Conservation (phyloP, 2,888 invertebrate genomes). For the Halictus ligatus region DNA sequence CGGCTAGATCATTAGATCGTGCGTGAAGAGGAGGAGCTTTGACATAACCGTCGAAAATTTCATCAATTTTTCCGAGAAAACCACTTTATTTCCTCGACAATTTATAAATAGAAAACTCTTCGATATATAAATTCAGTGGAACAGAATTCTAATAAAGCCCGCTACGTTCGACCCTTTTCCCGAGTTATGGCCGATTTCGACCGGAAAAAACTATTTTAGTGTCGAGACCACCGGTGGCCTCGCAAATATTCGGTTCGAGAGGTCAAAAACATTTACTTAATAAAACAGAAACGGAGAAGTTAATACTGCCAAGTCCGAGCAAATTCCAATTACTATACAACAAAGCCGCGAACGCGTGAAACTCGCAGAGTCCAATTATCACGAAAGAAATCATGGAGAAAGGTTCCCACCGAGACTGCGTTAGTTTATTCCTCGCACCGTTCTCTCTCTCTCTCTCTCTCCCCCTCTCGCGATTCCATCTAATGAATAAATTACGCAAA, state of each 20-base stretch:
- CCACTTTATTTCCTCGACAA: too few relatives aligned
- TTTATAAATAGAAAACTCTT: too few relatives aligned
- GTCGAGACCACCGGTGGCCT: not conserved
- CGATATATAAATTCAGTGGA: not conserved
- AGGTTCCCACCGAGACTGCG: not conserved
- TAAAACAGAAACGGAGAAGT: not conserved
- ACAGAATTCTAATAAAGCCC: not conserved
- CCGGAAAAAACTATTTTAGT: not conserved
- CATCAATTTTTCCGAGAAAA: not conserved
- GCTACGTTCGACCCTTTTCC: not conserved
- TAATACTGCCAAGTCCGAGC: not conserved
- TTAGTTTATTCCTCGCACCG: not conserved
- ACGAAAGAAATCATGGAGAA: slow-evolving; percentile 1
- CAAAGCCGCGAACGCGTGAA: not conserved
- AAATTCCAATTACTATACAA: not conserved
- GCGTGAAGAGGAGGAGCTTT: not conserved
- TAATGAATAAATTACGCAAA: slow-evolving; percentile 10
- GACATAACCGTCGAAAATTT: not conserved
- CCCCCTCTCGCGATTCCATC: slow-evolving; percentile 2
- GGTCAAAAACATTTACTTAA: not conserved
- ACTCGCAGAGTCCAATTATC: not conserved
- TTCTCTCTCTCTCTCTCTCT: too few relatives aligned
- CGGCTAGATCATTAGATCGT: slow-evolving; percentile 38
- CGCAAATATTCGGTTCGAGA: not conserved
- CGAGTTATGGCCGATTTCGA: not conserved